Evolutionary conservation across 2,888 invertebrate genomes (phyloP), one percentile per base, ranked within the genome.

Genomic region (Malachius bipustulatus): DNA sequence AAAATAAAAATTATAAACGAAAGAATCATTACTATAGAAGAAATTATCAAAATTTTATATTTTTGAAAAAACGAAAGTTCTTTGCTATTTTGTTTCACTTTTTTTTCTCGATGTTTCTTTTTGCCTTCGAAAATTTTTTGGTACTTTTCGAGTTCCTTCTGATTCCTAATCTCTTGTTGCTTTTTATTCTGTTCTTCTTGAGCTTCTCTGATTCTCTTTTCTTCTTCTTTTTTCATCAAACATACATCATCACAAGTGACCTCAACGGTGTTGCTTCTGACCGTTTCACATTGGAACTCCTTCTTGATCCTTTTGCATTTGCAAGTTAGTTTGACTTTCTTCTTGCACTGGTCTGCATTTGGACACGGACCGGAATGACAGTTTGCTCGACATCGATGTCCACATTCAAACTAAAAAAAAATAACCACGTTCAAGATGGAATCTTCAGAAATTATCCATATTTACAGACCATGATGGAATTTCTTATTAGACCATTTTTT

Each of bases 321-420:
- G 49, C 93, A 93, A 37, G 71, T 67, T 0, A 87, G 61, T 57
- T 82, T 83, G 0, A 88, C 73, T 57, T 84, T 88, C 53, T 83
- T 83, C 36, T 71, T 74, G 55, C 93, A 93, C 1, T 63, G 56
- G 40, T 79, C 75, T 3, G 70, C 62, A 42, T 70, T 69, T 1
- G 71, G 69, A 53, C 89, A 90, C 0, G 58, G 50, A 1, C 82
- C 84, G 0, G 75, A 63, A 54, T 89, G 89, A 48, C 89, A 89
- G 27, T 68, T 66, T 4, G 73, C 65, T 19, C 70, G 64, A 55
- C 88, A 89, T 4, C 83, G 76, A 62, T 94, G 93, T 1, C 87
- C 84, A 62, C 93, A 94, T 4, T 73, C 59, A 55, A 83, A 75
- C 77, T 88, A 55, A 28, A 63, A 59, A 16, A 41, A 44, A 33